Conservation (phyloP, 2,888 invertebrate species). For the Xestia sexstrigata region DNA sequence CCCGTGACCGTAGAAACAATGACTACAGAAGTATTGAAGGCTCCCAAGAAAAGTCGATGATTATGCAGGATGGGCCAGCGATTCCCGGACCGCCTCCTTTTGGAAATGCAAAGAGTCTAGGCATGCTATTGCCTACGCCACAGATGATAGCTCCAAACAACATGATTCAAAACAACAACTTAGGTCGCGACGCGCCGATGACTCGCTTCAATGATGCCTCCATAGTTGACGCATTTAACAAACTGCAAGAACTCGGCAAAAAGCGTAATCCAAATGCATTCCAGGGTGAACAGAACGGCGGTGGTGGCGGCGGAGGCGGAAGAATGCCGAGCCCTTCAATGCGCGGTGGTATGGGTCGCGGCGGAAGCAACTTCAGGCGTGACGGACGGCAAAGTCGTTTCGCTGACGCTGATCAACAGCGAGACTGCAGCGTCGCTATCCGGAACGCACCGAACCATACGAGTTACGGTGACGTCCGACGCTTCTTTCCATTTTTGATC, state of each 20-base stretch:
- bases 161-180: conserved; percentile 68
- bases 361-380: conserved; percentile 74
- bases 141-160: conserved; percentile 65
- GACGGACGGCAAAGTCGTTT: conserved; percentile 79
- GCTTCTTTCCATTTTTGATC: conserved; percentile 96
- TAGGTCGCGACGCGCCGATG: conserved; percentile 62
- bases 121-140: conserved; percentile 58
- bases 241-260: conserved; percentile 88
- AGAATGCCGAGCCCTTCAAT: conserved; percentile 61
- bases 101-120: conserved; percentile 58
- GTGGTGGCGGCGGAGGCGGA: conserved; percentile 44
- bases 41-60: conserved; percentile 76
- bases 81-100: conserved; percentile 61
- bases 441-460: conserved; percentile 94
- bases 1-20: conserved; percentile 86
- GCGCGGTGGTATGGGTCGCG: conserved; percentile 70
- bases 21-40: conserved; percentile 85
- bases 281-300: conserved; percentile 80
- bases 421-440: conserved; percentile 92
- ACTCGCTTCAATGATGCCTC: conserved; percentile 79
- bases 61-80: conserved; percentile 59
- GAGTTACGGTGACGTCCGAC: conserved; percentile 95
- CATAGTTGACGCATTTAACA: conserved; percentile 80
- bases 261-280: conserved; percentile 91
- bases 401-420: conserved; percentile 73